Evolutionary conservation across 1,140 invertebrate genomes (phyloP).

Genomic region (Diorhabda sublineata): DNA sequence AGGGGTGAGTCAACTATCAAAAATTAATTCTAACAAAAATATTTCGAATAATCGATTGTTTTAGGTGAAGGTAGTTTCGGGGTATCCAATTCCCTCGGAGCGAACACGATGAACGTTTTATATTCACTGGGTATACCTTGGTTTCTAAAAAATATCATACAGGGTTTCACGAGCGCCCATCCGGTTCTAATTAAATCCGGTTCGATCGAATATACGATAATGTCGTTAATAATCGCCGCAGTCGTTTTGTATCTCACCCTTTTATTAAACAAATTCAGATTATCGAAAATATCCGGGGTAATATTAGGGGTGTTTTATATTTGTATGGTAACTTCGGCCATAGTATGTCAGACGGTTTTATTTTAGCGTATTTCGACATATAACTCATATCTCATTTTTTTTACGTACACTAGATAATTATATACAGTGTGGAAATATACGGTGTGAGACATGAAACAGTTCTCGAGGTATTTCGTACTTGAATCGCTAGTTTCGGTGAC

Average conservation of each 20-base stretch:
- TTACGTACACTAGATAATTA: too few species aligned
- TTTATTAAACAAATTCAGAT: slow-evolving; percentile 54
- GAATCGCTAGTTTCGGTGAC: too few species aligned
- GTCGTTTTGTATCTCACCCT: slow-evolving; percentile 55
- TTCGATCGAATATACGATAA: slow-evolving; percentile 62
- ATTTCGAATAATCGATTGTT: slow-evolving; percentile 24
- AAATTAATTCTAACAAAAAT: background rate
- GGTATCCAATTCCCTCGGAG: slow-evolving; percentile 78
- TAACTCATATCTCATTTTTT: too few species aligned
- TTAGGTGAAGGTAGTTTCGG: slow-evolving; percentile 78
- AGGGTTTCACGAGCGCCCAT: slow-evolving; percentile 46
- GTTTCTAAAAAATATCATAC: slow-evolving; percentile 68
- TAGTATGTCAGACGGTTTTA: slow-evolving; percentile 46
- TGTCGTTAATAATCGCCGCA: slow-evolving; percentile 58
- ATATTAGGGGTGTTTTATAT: slow-evolving; percentile 57
- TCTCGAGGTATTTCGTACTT: too few species aligned
- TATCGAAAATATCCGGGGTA: slow-evolving; percentile 57
- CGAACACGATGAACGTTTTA: slow-evolving; percentile 80
- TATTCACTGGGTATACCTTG: slow-evolving; percentile 83
- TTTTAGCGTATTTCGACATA: slow-evolving; percentile 7
- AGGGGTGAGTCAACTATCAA: slow-evolving; percentile 58
- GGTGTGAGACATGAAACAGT: too few species aligned
- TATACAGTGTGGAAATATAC: too few species aligned
- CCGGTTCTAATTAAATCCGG: slow-evolving; percentile 54
- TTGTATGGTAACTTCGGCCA: slow-evolving; percentile 60